Percentiles rank a stretch among this genome's conserved stretches.
phyloP scores from a whole-genome alignment of 1,140 invertebrate genomes.

The Caligus rogercresseyi region DNA sequence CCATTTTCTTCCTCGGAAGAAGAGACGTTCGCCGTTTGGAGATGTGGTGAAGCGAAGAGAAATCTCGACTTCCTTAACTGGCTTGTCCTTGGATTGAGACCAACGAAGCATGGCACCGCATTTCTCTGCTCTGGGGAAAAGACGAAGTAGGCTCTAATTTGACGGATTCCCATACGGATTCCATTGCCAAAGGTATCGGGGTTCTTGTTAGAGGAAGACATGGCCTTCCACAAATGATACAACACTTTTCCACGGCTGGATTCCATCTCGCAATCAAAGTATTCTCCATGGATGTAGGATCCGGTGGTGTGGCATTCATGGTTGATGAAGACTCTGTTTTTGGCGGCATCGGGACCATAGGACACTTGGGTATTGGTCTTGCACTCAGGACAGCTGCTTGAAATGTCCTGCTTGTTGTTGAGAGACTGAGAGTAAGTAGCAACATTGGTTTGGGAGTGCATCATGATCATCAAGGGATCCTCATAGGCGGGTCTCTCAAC shows the following conservation, averaged over 20 bases:
- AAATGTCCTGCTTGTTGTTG: background rate
- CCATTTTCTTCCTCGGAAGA: constrained; percentile 9
- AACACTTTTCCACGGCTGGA: background rate
- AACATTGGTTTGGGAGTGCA: constrained; percentile 12
- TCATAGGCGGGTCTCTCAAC: background rate
- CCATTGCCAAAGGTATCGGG: background rate
- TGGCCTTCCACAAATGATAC: background rate
- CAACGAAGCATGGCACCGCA: constrained; percentile 7
- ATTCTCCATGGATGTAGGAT: constrained; percentile 6
- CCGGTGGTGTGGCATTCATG: constrained; percentile 2
- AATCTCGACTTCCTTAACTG: constrained; percentile 15
- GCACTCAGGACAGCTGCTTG: constrained; percentile 7
- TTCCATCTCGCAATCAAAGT: constrained; percentile 21
- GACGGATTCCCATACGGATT: constrained; percentile 7
- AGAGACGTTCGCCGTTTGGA: constrained; percentile 9
- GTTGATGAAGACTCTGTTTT: background rate
- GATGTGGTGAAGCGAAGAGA: background rate
- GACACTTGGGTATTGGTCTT: background rate
- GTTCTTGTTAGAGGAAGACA: constrained; percentile 14
- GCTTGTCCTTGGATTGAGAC: constrained; percentile 12
- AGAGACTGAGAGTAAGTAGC: background rate
- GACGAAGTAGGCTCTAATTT: constrained; percentile 1
- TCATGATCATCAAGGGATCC: constrained; percentile 11
- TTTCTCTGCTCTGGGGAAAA: constrained; percentile 15
- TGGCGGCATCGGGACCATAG: background rate